These are phyloP conservation scores for Xenopus petersii DNA, from an alignment of 2,797 vertebrate genomes.

Conservation along the genomic window DNA sequence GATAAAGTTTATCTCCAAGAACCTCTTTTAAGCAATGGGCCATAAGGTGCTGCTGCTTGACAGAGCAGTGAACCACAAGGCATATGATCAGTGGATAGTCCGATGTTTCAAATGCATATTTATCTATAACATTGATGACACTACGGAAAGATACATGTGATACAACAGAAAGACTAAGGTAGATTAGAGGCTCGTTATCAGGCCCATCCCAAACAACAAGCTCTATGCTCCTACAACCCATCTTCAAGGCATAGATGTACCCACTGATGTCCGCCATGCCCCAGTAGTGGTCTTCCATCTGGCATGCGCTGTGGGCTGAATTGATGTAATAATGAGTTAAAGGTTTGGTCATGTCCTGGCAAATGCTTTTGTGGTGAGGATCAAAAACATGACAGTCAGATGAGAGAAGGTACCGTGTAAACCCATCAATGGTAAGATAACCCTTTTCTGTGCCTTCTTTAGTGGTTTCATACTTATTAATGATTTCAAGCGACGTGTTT, in stretches of 20 bases:
- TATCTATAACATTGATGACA: slow-evolving; percentile 82
- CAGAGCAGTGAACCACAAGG: slow-evolving; percentile 82
- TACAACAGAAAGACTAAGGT: slow-evolving; percentile 77
- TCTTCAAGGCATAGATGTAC: slow-evolving; percentile 79
- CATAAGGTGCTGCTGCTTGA: slow-evolving; percentile 80
- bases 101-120: slow-evolving; percentile 84
- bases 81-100: slow-evolving; percentile 88
- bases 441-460: slow-evolving; percentile 79
- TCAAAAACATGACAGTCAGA: slow-evolving; percentile 91
- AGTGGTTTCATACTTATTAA: slow-evolving; percentile 84
- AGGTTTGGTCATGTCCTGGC: slow-evolving; percentile 89
- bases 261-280: slow-evolving; percentile 83
- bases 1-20: slow-evolving; percentile 79
- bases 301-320: slow-evolving; percentile 85
- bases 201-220: slow-evolving; percentile 86
- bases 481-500: slow-evolving; percentile 81
- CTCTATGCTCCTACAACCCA: slow-evolving; percentile 89
- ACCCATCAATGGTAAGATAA: slow-evolving; percentile 86
- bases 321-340: slow-evolving; percentile 92
- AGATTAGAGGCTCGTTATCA: slow-evolving; percentile 85
- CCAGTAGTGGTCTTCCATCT: slow-evolving; percentile 88
- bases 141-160: slow-evolving; percentile 80
- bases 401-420: slow-evolving; percentile 90
- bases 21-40: slow-evolving; percentile 86
- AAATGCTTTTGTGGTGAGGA: slow-evolving; percentile 85